phyloP scores from a whole-genome alignment of 2,113 vertebrate species.

The Seriola quinqueradiata region DNA sequence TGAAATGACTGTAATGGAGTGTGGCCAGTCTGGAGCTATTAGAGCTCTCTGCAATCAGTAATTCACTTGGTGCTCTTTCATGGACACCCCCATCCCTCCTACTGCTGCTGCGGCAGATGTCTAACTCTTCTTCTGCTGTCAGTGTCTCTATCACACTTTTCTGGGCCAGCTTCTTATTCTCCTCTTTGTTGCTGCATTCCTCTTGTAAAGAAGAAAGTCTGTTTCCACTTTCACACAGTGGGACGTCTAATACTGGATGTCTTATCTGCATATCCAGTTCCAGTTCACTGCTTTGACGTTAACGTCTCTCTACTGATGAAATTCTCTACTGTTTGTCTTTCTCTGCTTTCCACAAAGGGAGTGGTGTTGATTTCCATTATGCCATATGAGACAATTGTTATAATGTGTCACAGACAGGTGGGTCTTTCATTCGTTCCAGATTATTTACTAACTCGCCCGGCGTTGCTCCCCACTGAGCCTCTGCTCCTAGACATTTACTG shows the following conservation, averaged over 20 bases:
- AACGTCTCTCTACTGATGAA: constrained; percentile 25
- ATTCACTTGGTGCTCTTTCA: constrained; percentile 74
- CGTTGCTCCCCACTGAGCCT: neutral
- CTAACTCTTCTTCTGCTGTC: constrained; percentile 35
- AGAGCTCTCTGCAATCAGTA: constrained; percentile 79
- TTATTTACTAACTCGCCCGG: constrained; percentile 35
- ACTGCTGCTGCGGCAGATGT: constrained; percentile 51
- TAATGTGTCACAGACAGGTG: constrained; percentile 39
- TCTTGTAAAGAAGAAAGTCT: constrained; percentile 45
- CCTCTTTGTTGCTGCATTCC: constrained; percentile 48
- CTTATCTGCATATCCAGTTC: constrained; percentile 62
- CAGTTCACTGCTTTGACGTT: constrained; percentile 45
- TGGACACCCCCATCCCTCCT: constrained; percentile 48
- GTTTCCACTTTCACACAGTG: constrained; percentile 62
- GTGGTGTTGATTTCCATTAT: constrained; percentile 58
- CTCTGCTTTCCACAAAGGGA: constrained; percentile 44
- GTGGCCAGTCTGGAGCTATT: constrained; percentile 79
- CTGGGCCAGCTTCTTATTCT: neutral
- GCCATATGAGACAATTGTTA: constrained; percentile 47
- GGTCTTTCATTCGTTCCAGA: constrained; percentile 65
- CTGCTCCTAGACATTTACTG: constrained; percentile 36
- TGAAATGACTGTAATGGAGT: constrained; percentile 82
- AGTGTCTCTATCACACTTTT: constrained; percentile 61
- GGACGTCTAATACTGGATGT: constrained; percentile 43
- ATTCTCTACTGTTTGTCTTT: constrained; percentile 31